Conservation (phyloP, 2,113 vertebrate species). For the Scomber colias region DNA sequence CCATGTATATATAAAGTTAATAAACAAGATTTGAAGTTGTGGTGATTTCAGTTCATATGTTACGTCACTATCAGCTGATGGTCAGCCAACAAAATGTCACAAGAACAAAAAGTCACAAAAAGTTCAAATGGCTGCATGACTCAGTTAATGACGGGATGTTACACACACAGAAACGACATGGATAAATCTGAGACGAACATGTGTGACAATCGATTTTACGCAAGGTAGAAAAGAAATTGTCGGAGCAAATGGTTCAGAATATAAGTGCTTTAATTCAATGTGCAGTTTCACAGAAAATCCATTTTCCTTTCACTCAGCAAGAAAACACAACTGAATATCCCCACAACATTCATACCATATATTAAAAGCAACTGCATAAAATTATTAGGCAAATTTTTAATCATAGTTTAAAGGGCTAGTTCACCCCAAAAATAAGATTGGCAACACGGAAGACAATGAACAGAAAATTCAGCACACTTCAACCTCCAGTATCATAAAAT, state of each 20-base stretch:
- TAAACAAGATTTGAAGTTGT: too few species aligned
- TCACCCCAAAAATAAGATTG: conserved; percentile 17
- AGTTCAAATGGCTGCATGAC: not conserved
- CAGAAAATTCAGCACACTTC: conserved; percentile 34
- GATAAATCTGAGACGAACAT: not conserved
- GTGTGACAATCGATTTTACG: too few species aligned
- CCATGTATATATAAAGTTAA: too few species aligned
- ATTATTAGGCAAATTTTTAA: conserved; percentile 29
- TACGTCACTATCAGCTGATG: not conserved
- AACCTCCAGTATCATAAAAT: conserved; percentile 23
- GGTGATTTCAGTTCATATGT: not conserved
- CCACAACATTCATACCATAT: conserved; percentile 44
- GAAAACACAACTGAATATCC: conserved; percentile 23
- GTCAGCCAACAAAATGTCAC: not conserved
- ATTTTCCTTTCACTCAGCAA: conserved; percentile 16
- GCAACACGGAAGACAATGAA: conserved; percentile 30
- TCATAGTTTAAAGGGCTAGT: conserved; percentile 28
- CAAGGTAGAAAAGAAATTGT: not conserved
- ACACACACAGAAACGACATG: not conserved
- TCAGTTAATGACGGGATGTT: too few species aligned
- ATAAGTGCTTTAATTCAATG: conserved; percentile 44
- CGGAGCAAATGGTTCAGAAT: conserved; percentile 5
- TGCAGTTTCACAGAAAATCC: conserved; percentile 37
- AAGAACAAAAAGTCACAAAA: not conserved
- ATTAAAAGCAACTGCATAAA: conserved; percentile 55